Evolutionary conservation across 1,140 invertebrate species (phyloP), one percentile per base, ranked within the genome.

Genomic region (Anoplophora glabripennis): DNA sequence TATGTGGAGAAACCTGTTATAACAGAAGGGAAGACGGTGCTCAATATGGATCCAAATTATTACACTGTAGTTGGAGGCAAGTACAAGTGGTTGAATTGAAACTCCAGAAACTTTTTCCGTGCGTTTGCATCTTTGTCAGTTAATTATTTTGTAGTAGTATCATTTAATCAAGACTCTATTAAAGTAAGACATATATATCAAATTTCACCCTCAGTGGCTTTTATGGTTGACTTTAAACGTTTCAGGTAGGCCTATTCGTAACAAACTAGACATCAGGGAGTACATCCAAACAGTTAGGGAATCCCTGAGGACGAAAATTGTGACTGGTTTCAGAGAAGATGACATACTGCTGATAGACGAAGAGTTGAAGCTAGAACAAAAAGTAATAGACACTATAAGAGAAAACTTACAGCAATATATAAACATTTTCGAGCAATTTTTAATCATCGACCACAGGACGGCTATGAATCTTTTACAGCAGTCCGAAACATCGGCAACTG

Each of bases 1-100:
- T 70, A 70, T 40, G 66, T 74, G 0, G 56, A 72, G 66, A 60
- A 68, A 44, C 65, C 71, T 8, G 53, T 63, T 14, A 41, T 71
- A 9, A 54, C 62, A 48, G 68, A 53, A 15, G 65, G 65, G 8
- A 77, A 77, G 66, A 80, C 80, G 21, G 76, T 82, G 46, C 44
- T 79, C 7, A 81, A 86, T 62, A 74, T 86, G 2, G 83, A 86
- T 73, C 83, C 85, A 2, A 72, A 80, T 33, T 87, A 79, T 67
- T 87, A 82, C 66, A 79, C 77, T 4, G 73, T 83, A 63, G 72
- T 86, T 1, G 77, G 79, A 68, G 83, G 80, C 37, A 55, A 21
- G 38, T 42, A 71, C 79, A 53, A 72, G n/a, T n/a, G n/a, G n/a
- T n/a, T n/a, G n/a, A n/a, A n/a, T n/a, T n/a, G n/a, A n/a, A n/a